Percentiles rank a stretch among this genome's conserved stretches.
Evolutionary conservation across 2,888 invertebrate species (phyloP).

Genomic region (Eupithecia dodoneata): DNA sequence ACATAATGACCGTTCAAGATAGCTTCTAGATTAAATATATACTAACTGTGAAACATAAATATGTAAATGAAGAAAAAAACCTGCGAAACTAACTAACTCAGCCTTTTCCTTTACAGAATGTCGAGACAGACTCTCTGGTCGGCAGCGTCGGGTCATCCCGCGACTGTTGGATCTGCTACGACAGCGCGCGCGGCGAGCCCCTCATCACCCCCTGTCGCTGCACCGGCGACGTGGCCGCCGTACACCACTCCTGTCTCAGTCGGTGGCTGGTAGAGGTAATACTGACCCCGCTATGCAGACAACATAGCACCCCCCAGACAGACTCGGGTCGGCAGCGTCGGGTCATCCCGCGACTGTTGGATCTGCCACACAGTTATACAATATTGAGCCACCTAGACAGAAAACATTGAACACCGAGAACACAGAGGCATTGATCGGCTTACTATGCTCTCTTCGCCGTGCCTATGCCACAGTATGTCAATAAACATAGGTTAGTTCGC

Average conservation of each 20-base stretch:
- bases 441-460: no score
- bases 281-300: neutral
- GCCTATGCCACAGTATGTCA: no score
- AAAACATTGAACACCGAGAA: no score
- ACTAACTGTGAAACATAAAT: no score
- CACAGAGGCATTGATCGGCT: no score
- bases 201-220: conserved; percentile 95
- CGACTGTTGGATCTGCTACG: conserved; percentile 98
- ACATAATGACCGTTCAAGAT: no score
- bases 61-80: no score
- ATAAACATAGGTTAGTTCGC: no score
- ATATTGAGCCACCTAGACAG: neutral
- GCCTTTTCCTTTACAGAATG: conserved; percentile 57
- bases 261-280: conserved; percentile 94
- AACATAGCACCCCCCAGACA: neutral
- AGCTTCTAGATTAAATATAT: no score
- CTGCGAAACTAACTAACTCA: neutral
- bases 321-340: conserved; percentile 70
- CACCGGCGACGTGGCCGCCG: conserved; percentile 95
- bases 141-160: conserved; percentile 70
- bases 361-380: conserved; percentile 88
- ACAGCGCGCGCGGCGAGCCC: conserved; percentile 90
- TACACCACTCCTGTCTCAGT: conserved; percentile 95
- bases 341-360: conserved; percentile 90
- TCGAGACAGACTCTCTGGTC: conserved; percentile 77